Conservation (phyloP, 2,113 vertebrate genomes). For the Aleadryas rufinucha region DNA sequence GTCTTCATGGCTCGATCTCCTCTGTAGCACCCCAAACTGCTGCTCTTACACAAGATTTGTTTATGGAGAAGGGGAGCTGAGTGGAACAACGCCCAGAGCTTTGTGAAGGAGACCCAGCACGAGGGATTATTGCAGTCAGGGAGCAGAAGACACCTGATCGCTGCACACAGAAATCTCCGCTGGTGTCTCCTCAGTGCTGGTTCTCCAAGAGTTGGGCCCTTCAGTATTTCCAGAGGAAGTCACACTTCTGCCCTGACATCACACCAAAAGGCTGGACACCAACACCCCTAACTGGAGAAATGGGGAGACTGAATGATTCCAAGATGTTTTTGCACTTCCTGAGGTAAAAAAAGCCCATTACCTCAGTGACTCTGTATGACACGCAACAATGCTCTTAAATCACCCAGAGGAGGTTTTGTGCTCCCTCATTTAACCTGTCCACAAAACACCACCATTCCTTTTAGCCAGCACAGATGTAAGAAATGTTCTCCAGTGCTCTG, state of each 20-base stretch:
- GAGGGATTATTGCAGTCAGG: neutral
- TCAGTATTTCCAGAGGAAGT: neutral
- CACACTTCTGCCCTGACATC: neutral
- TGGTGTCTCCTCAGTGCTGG: accelerated
- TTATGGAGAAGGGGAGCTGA: neutral
- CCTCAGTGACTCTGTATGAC: neutral
- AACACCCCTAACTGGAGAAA: neutral
- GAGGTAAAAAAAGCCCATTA: neutral
- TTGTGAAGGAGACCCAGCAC: neutral
- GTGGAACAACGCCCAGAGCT: neutral
- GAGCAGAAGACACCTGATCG: neutral
- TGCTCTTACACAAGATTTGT: neutral
- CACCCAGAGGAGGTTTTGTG: neutral
- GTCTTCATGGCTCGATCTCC: neutral
- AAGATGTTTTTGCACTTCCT: neutral
- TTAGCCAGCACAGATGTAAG: neutral
- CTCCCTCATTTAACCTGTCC: neutral
- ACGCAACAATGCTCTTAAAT: neutral
- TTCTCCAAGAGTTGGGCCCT: neutral
- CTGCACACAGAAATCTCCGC: neutral
- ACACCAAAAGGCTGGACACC: neutral
- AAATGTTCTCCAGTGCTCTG: neutral
- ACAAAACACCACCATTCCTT: neutral
- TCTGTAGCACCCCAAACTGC: neutral
- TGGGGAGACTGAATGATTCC: neutral